These are phyloP conservation scores for Halesus radiatus DNA, from an alignment of 1,140 invertebrate genomes.

Conservation along the genomic window DNA sequence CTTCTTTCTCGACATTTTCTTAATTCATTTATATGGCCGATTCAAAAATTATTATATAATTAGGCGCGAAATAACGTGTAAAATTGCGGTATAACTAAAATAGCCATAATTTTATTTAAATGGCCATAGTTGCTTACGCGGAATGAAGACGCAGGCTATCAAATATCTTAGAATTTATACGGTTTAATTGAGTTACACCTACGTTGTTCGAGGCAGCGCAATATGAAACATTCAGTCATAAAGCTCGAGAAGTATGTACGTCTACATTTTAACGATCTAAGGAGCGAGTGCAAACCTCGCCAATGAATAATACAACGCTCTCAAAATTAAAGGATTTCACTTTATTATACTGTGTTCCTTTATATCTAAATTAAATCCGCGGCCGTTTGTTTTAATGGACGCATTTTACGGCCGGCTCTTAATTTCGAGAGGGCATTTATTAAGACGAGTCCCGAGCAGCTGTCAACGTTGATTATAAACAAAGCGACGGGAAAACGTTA, in stretches of 20 bases:
- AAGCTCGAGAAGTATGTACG: neutral
- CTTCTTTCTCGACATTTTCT: no score
- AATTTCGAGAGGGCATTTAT: constrained; percentile 12
- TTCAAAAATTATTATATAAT: no score
- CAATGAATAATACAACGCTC: neutral
- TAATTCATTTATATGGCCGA: no score
- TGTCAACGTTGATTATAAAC: constrained; percentile 36
- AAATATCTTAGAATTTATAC: no score
- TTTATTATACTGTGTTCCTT: constrained; percentile 8
- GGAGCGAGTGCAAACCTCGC: neutral
- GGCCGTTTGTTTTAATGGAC: constrained; percentile 9
- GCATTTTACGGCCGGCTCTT: constrained; percentile 10
- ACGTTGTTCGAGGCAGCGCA: neutral
- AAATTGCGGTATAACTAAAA: no score
- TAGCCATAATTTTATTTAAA: no score
- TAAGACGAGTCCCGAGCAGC: constrained; percentile 9
- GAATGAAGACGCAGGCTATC: no score
- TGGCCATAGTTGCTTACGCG: no score
- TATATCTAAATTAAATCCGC: constrained; percentile 17
- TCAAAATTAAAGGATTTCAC: neutral
- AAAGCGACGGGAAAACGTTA: constrained; percentile 6
- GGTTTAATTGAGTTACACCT: constrained; percentile 5
- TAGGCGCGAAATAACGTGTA: no score
- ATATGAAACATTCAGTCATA: constrained; percentile 1
- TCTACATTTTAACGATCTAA: neutral